These are phyloP conservation scores for Alcis repandata DNA, from an alignment of 2,888 invertebrate species.

Conservation along the genomic window DNA sequence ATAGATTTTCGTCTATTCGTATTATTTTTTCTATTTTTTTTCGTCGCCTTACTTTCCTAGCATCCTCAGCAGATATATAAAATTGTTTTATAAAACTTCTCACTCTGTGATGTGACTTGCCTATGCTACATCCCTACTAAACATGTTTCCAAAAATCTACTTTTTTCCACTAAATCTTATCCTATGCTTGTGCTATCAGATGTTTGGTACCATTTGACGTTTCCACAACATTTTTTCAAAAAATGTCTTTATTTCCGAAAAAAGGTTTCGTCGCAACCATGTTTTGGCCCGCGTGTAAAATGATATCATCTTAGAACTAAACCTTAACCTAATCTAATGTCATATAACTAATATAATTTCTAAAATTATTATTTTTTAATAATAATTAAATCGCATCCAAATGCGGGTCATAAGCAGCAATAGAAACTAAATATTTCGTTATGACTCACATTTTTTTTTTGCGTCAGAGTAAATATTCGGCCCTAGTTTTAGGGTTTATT, in stretches of 20 bases:
- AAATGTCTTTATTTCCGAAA: conserved; percentile 52
- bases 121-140: conserved; percentile 75
- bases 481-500: conserved; percentile 43
- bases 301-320: conserved; percentile 67
- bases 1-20: conserved; percentile 45
- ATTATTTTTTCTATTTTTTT: conserved; percentile 50
- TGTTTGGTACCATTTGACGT: conserved; percentile 64
- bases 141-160: conserved; percentile 86
- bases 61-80: conserved; percentile 70
- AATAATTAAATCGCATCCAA: conserved; percentile 48
- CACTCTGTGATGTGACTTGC: conserved; percentile 70
- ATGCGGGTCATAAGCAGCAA: conserved; percentile 77
- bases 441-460: conserved; percentile 80
- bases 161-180: conserved; percentile 76
- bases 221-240: conserved; percentile 47
- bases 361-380: conserved; percentile 68
- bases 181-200: conserved; percentile 73
- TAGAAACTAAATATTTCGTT: conserved; percentile 71
- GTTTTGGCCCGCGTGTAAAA: conserved; percentile 80
- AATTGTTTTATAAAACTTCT: conserved; percentile 71
- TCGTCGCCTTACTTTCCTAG: conserved; percentile 52
- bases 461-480: conserved; percentile 43
- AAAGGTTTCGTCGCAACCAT: conserved; percentile 65
- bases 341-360: conserved; percentile 71
- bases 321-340: conserved; percentile 53